Base-by-base conservation (phyloP, 2,888 invertebrate genomes). In the Drosophila cognata region DNA sequence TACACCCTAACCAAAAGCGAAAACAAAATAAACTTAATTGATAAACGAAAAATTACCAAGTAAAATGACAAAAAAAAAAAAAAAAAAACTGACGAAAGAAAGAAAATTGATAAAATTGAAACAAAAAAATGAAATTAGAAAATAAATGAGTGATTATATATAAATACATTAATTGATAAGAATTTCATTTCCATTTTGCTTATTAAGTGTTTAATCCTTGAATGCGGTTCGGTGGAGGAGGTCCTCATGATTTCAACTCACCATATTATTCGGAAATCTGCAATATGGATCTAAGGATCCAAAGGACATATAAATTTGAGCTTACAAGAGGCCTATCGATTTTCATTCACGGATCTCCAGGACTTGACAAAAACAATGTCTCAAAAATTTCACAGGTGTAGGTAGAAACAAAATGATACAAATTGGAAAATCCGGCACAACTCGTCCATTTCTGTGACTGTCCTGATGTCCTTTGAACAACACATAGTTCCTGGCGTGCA, bases 121-220 rank as follows among this genome's bases (percentile, higher is more conserved):
- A 52, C 33, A 48, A 18, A 56, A 50, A 68, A 57, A 57, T 31
- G 43, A 57, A 69, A 69, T 83, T 88, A 88, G 89, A 70, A 71
- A 84, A 84, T 84, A 84, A 89, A 84, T 62, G 87, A 84, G 84
- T 84, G 87, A 89, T 80, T 84, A 86, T 86, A 84, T 79, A 83
- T 71, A 85, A 74, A 76, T 76, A 74, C 60, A 75, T 66, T 67
- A 48, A 77, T 72, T 79, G 50, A 75, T n/a, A 10, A 36, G 53
- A 41, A 35, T 43, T 5, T 35, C 7, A 16, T 60, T 64, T 36
- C 31, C 7, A 21, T 55, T 21, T 52, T n/a, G 16, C 11, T n/a
- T 21, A 21, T 28, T 43, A 43, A 41, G n/a, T 21, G 43, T 7
- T 21, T 21, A 13, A 21, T 21, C 43, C 3, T 43, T 21, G 43